Percentiles rank a stretch among this genome's conserved stretches.
These are phyloP conservation scores for Gymnarchus niloticus DNA, from an alignment of 2,113 vertebrate species.

Conservation along the genomic window DNA sequence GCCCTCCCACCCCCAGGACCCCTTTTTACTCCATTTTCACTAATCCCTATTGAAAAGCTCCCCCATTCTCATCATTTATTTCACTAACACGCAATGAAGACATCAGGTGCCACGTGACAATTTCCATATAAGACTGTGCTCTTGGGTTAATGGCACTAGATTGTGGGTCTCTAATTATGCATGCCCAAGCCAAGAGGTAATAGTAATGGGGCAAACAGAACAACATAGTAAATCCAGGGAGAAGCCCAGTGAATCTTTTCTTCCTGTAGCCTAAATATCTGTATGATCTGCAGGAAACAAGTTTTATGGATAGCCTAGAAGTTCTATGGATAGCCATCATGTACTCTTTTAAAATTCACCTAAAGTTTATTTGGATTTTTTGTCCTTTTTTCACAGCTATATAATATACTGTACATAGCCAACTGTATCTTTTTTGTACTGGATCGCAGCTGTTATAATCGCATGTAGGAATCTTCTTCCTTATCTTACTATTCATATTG, in stretches of 20 bases:
- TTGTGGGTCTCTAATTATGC: constrained; percentile 41
- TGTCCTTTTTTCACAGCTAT: background rate
- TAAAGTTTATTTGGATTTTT: background rate
- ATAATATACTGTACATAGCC: too few species aligned
- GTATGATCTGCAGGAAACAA: background rate
- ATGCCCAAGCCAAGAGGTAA: constrained; percentile 1
- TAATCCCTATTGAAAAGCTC: constrained; percentile 29
- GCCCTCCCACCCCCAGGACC: constrained; percentile 46
- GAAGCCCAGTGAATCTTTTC: background rate
- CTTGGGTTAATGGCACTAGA: constrained; percentile 55
- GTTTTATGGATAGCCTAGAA: background rate
- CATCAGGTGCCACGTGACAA: constrained; percentile 42
- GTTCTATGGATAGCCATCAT: background rate
- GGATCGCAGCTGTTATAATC: too few species aligned
- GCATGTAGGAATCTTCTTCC: background rate
- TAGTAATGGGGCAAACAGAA: background rate
- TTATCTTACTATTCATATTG: background rate
- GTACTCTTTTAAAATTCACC: background rate
- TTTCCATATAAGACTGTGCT: constrained; percentile 46
- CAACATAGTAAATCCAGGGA: background rate
- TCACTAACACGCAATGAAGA: constrained; percentile 36
- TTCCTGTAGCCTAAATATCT: background rate
- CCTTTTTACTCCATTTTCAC: constrained; percentile 28
- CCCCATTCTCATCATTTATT: constrained; percentile 39
- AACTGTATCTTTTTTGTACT: too few species aligned